Base-by-base conservation (phyloP, 2,113 vertebrate species). In the Anoura caudifer region DNA sequence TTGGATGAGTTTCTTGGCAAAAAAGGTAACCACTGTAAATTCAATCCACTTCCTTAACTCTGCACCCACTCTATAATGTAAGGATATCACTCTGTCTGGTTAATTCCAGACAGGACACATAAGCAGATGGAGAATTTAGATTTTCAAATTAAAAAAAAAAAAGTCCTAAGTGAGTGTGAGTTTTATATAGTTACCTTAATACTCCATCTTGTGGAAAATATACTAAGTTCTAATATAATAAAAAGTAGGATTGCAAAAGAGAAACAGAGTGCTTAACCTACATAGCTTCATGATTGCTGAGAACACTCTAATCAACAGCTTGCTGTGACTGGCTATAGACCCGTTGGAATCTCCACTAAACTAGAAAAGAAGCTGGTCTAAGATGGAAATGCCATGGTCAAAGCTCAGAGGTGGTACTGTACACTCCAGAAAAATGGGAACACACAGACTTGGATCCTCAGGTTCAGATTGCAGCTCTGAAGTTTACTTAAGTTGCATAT, bases 161-260 rank as follows among this genome's bases (percentile, higher is more conserved):
- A 88, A 88, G 38, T 20, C n/a, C 9, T 89, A 96, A 98, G 89
- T 97, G 80, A 97, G 95, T 97, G 97, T 97, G 96, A 97, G 93
- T 96, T 97, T 96, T 93, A 92, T 95, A 69, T 36, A 93, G 95
- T 84, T 84, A 90, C 41, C 86, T 77, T 90, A 83, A 82, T 94
- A 65, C 36, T 92, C 93, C 38, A 59, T 84, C 80, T 95, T 76
- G 59, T 96, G 93, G 80, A 93, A 95, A 96, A 96, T 77, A 56
- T 54, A 79, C 87, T 70, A 87, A 95, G 77, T 76, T 61, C 59
- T 56, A 67, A 8, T 22, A 80, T 14, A 20, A 15, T 38, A 69
- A 41, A 31, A 91, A 83, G 65, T 65, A 94, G 31, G 63, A 36
- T 38, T 67, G 47, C 5, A 41, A 77, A 75, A 80, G 5, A 20